Percentiles rank a stretch among this genome's conserved stretches.
phyloP scores from a whole-genome alignment of 2,888 invertebrate species.

The Euplexia lucipara region DNA sequence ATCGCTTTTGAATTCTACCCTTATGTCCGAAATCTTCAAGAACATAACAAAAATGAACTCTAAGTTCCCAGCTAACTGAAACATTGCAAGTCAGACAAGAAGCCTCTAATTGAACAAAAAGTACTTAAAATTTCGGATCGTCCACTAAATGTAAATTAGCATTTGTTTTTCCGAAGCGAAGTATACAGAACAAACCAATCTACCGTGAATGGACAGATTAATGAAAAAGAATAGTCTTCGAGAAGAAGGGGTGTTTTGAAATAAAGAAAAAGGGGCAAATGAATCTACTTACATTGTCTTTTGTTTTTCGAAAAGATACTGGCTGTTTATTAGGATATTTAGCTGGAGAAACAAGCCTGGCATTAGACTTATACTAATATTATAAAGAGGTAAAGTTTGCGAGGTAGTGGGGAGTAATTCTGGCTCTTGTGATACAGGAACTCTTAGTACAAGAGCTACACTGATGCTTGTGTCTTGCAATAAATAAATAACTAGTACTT shows the following conservation, averaged over 20 bases:
- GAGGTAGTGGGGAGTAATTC: too few relatives aligned
- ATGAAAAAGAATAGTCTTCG: conserved; percentile 45
- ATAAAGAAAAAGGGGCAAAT: conserved; percentile 22
- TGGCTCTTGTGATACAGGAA: too few relatives aligned
- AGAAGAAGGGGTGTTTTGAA: conserved; percentile 23
- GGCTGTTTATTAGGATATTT: conserved; percentile 26
- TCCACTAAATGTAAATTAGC: conserved; percentile 43
- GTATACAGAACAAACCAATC: conserved; percentile 36
- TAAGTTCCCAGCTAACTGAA: not conserved
- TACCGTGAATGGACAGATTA: conserved; percentile 50
- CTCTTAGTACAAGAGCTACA: too few relatives aligned
- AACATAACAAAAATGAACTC: not conserved
- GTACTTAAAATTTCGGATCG: conserved; percentile 8
- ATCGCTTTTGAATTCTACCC: too few relatives aligned
- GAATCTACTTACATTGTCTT: conserved; percentile 22
- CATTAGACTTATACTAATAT: not conserved
- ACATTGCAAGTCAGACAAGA: conserved; percentile 2
- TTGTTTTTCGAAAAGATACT: conserved; percentile 16
- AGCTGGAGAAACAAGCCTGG: not conserved
- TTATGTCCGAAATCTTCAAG: too few relatives aligned
- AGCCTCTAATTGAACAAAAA: conserved; percentile 26
- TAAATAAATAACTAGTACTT: too few relatives aligned
- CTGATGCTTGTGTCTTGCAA: too few relatives aligned
- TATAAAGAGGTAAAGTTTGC: too few relatives aligned
- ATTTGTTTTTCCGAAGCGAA: conserved; percentile 37